Base-by-base conservation (phyloP, 2,113 vertebrate genomes). In the Microtus pennsylvanicus region DNA sequence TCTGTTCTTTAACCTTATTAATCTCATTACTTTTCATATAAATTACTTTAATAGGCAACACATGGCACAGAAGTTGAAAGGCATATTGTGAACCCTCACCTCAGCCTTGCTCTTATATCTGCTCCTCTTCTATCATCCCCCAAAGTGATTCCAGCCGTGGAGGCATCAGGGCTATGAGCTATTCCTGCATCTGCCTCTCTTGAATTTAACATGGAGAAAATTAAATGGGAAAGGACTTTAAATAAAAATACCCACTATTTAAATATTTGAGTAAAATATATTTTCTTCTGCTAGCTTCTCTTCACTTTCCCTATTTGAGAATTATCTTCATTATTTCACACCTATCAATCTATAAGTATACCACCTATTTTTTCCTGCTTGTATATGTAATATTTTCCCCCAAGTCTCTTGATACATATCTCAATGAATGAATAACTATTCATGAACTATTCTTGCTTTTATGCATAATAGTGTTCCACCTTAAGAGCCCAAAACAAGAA, bases 351-450 rank as follows among this genome's bases (percentile, higher is more conserved):
- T 65, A 22, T 47, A 38, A 38, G 38, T 28, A 77, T 95, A 63
- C 75, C 70, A 52, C 24, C 42, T 89, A 61, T 24, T 8, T 67
- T 67, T 42, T 90, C 65, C 3, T 92, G 35, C 35, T 47, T 5
- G 0, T 24, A 47, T 74, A 52, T 52, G 65, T 67, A 22, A 67
- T 47, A 33, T 90, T 91, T 96, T 96, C 91, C 81, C 16, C 87
- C 72, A 95, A 91, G 80, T 35, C 33, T 78, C 63, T 94, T 67
- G 89, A 67, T 78, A 69, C 89, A 74, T 93, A 38, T 89, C 90
- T 92, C 76, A 90, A 42, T 74, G 52, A 24, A 61, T 50, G 14
- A 88, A 91, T 67, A 76, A 95, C 83, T 26, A 81, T 1, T 35
- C 69, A 81, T 77, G 88, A 94, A 89, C 30, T 72, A 55, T 86